These are phyloP conservation scores for Gasterosteus aculeatus DNA, from an alignment of 2,113 vertebrate genomes.

Conservation along the genomic window DNA sequence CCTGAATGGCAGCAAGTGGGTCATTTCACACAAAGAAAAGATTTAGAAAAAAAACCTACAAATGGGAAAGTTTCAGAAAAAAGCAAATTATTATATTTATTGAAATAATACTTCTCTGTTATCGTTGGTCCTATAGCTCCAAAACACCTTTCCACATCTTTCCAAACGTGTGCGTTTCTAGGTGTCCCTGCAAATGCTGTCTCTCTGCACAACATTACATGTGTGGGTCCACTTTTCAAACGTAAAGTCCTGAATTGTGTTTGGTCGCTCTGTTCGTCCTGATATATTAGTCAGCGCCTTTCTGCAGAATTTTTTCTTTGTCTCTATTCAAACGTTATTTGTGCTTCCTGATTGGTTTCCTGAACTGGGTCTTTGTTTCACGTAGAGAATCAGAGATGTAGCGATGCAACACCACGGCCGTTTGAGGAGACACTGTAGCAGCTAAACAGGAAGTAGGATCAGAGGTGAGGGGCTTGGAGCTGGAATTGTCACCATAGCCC, in stretches of 20 bases:
- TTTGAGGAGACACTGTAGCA: slow-evolving; percentile 63
- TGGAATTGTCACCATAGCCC: slow-evolving; percentile 41
- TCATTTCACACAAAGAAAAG: slow-evolving; percentile 18
- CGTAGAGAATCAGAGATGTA: background rate
- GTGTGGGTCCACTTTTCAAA: background rate
- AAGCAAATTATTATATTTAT: background rate
- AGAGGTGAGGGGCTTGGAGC: slow-evolving; percentile 58
- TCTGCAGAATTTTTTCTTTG: slow-evolving; percentile 4
- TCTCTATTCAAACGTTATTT: background rate
- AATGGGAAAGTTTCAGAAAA: background rate
- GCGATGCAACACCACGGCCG: slow-evolving; percentile 4
- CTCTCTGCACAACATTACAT: slow-evolving; percentile 2
- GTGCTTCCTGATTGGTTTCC: slow-evolving; percentile 26
- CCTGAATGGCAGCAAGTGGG: slow-evolving; percentile 7
- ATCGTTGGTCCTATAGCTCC: slow-evolving; percentile 6
- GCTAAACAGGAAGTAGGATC: slow-evolving; percentile 73
- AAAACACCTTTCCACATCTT: slow-evolving; percentile 26
- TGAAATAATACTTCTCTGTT: background rate
- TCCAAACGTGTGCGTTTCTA: slow-evolving; percentile 24
- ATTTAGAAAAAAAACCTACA: background rate
- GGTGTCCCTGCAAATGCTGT: slow-evolving; percentile 18
- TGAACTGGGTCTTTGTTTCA: slow-evolving; percentile 45
- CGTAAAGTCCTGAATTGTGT: background rate
- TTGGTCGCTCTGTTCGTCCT: background rate
- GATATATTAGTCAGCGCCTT: background rate